A percentile compares a stretch with the other conserved stretches of the same genome.
phyloP scores from a whole-genome alignment of 2,888 invertebrate genomes.

The Harpalus rufipes region DNA sequence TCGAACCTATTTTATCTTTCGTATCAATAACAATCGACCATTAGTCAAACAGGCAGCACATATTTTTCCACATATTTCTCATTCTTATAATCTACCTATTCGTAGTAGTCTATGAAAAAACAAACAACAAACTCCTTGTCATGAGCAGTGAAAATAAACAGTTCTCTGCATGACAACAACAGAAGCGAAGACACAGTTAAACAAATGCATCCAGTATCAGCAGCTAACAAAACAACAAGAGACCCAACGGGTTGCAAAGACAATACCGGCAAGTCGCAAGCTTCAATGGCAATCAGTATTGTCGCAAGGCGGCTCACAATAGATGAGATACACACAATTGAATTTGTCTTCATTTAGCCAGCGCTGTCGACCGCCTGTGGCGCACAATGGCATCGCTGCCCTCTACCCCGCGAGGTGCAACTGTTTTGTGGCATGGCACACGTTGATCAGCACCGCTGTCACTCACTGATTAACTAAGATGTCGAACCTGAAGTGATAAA shows the following conservation, averaged over 20 bases:
- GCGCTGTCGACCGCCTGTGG: conserved; percentile 76
- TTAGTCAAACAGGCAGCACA: conserved; percentile 6
- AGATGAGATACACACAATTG: conserved; percentile 72
- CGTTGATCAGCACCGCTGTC: conserved; percentile 28
- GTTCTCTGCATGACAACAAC: conserved; percentile 23
- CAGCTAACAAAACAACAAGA: conserved; percentile 41
- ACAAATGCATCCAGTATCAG: conserved; percentile 38
- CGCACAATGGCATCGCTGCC: conserved; percentile 74
- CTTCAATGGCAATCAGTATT: conserved; percentile 74
- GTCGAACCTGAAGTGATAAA: conserved; percentile 60
- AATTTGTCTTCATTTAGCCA: conserved; percentile 77
- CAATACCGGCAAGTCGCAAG: conserved; percentile 64
- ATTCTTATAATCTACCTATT: conserved; percentile 12
- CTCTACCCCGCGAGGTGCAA: conserved; percentile 29
- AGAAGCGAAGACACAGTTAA: conserved; percentile 49
- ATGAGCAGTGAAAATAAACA: conserved; percentile 45
- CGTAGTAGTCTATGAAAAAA: conserved; percentile 9
- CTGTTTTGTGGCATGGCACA: conserved; percentile 42
- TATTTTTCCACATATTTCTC: conserved; percentile 13
- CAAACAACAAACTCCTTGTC: conserved; percentile 19
- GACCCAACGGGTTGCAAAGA: conserved; percentile 50
- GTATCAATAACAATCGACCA: conserved; percentile 36
- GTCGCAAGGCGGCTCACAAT: conserved; percentile 69
- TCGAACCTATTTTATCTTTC: not conserved
- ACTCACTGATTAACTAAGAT: conserved; percentile 60